Percentiles rank a stretch among this genome's conserved stretches.
phyloP scores from a whole-genome alignment of 2,797 vertebrate species.

The Coranthus polyacanthus region DNA sequence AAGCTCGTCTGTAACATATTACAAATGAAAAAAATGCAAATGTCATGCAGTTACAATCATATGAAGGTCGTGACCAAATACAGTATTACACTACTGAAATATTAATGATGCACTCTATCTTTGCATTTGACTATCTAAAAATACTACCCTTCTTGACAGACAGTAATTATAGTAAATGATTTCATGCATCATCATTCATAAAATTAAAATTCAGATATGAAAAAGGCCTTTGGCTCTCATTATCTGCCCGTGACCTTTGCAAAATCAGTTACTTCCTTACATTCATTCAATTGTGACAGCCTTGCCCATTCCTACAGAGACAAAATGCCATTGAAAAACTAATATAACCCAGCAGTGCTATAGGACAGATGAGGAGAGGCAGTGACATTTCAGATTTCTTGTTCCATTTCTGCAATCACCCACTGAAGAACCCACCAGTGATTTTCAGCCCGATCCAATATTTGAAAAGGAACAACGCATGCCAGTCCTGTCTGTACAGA shows the following conservation, averaged over 20 bases:
- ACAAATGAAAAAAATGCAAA: no score
- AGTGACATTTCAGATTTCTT: conserved; percentile 72
- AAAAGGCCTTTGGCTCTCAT: conserved; percentile 13
- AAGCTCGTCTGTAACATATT: no score
- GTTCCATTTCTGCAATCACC: conserved; percentile 35
- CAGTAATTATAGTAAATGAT: conserved; percentile 1
- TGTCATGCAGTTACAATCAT: no score
- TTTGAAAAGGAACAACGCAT: conserved; percentile 45
- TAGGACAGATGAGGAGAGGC: conserved; percentile 45
- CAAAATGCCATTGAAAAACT: conserved; percentile 59
- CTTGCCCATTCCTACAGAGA: conserved; percentile 33
- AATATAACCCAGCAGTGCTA: conserved; percentile 41
- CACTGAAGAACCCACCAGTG: conserved; percentile 13
- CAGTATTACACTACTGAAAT: no score
- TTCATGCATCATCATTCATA: conserved; percentile 14
- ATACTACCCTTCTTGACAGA: neutral
- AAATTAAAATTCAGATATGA: conserved; percentile 27
- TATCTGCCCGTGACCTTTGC: conserved; percentile 62
- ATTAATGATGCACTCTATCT: no score
- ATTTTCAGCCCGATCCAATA: conserved; percentile 40
- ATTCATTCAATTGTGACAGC: conserved; percentile 41
- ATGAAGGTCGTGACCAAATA: no score
- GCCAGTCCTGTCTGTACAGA: conserved; percentile 23
- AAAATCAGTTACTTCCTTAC: conserved; percentile 24
- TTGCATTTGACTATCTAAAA: no score